Evolutionary conservation across 2,113 vertebrate genomes (phyloP).

Genomic region (Euleptes europaea): DNA sequence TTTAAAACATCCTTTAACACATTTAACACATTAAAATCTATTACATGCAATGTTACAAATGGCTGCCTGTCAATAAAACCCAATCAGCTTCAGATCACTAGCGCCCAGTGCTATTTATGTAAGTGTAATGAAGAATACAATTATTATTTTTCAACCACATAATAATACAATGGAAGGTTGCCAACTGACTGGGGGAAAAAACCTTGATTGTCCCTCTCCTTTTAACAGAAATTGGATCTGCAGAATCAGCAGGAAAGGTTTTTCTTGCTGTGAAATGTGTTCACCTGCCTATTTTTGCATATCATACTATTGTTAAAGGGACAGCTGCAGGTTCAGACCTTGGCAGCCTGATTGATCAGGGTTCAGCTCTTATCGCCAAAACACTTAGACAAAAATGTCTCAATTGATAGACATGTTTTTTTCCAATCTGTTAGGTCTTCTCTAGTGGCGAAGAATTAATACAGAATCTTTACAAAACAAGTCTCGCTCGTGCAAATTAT

Average conservation of each 20-base stretch:
- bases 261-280: too few species aligned
- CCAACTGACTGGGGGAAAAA: too few species aligned
- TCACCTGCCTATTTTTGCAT: too few species aligned
- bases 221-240: too few species aligned
- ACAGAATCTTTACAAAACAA: neutral
- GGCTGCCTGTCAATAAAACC: neutral
- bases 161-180: too few species aligned
- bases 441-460: neutral
- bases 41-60: too few species aligned
- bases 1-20: neutral
- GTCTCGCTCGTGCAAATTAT: neutral
- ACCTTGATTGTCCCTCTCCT: too few species aligned
- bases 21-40: neutral
- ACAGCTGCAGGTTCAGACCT: too few species aligned
- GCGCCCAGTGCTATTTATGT: neutral
- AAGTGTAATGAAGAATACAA: neutral
- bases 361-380: neutral
- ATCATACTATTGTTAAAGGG: too few species aligned
- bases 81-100: neutral
- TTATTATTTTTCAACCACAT: neutral
- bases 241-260: too few species aligned
- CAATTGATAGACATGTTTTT: neutral
- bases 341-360: neutral
- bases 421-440: neutral
- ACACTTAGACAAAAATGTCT: neutral